phyloP scores from a whole-genome alignment of 2,888 invertebrate species.

The Tridacna gigas region DNA sequence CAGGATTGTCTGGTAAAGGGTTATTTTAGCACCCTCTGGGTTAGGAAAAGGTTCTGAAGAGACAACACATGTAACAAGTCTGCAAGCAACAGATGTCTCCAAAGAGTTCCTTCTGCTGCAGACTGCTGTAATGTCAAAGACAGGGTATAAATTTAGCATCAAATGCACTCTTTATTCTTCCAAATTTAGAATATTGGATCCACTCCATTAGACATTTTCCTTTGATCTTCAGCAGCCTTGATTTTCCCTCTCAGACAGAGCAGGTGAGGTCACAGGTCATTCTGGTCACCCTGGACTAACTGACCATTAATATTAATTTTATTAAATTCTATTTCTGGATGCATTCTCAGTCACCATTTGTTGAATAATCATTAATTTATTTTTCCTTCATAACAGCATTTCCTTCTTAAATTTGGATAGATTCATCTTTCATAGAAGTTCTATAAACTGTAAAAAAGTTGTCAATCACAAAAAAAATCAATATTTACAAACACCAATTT shows the following conservation, averaged over 20 bases:
- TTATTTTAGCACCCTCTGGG: not conserved
- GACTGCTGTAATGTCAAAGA: slow-evolving; percentile 11
- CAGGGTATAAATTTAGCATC: slow-evolving; percentile 10
- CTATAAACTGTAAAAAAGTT: too few species aligned
- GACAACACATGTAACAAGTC: slow-evolving; percentile 1
- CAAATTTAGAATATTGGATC: slow-evolving; percentile 22
- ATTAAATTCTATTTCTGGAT: slow-evolving; percentile 20
- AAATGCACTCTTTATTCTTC: not conserved
- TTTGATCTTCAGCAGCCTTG: slow-evolving; percentile 6
- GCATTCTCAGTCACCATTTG: slow-evolving; percentile 6
- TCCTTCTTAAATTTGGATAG: too few species aligned
- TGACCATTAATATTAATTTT: slow-evolving; percentile 21
- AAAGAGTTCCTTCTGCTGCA: not conserved
- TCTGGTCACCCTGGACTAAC: not conserved
- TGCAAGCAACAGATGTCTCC: slow-evolving; percentile 22
- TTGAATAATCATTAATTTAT: slow-evolving; percentile 14
- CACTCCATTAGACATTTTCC: slow-evolving; percentile 14
- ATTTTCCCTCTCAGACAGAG: slow-evolving; percentile 15
- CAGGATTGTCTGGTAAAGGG: too few species aligned
- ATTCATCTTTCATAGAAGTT: too few species aligned
- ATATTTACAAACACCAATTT: too few species aligned
- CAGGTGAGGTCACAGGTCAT: slow-evolving; percentile 15
- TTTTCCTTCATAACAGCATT: not conserved
- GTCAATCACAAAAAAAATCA: too few species aligned
- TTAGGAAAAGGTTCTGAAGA: not conserved